Evolutionary conservation across 2,888 invertebrate species (phyloP), one percentile per base, ranked within the genome.

Genomic region (Cataglyphis livida): DNA sequence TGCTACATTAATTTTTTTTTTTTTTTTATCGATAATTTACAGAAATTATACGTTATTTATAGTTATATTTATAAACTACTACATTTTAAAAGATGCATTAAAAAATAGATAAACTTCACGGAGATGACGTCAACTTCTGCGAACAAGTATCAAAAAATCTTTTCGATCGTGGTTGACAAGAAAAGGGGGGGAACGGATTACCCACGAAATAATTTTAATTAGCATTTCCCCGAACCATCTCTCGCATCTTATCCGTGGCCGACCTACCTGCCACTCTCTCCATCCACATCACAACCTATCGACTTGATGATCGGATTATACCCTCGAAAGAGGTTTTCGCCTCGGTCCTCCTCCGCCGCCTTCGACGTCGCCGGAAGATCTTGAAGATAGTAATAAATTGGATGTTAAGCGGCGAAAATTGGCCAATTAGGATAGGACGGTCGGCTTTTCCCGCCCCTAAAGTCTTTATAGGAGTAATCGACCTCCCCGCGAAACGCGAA

Each of bases 321-420:
- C 88, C 83, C 82, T 81, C 85, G 89, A 88, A 90, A 91, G 88
- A 87, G 90, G 85, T 87, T 85, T 89, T 88, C 88, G 87, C 73
- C 85, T 86, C 81, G 79, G 70, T 84, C 73, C 70, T 64, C 65
- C 61, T 73, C 68, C 21, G 44, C 44, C 70, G 32, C 18, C 70
- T 68, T 65, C 82, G 82, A 74, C 83, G 82, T 85, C 82, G 85
- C 81, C 82, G 75, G 86, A 83, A 90, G 90, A 92, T 89, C 88
- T 81, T 81, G 87, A 88, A 90, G 91, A 89, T 91, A 91, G 90
- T 91, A 93, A 93, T 93, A 92, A 93, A 93, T 93, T 93, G 92
- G 91, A 93, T 91, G 92, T 92, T 93, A 91, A 93, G 91, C 92
- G 91, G 90, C 87, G 93, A 93, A 93, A 93, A 93, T 93, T 93